Base-by-base conservation (phyloP, 1,140 invertebrate species). In the Lepidurus packardi region DNA sequence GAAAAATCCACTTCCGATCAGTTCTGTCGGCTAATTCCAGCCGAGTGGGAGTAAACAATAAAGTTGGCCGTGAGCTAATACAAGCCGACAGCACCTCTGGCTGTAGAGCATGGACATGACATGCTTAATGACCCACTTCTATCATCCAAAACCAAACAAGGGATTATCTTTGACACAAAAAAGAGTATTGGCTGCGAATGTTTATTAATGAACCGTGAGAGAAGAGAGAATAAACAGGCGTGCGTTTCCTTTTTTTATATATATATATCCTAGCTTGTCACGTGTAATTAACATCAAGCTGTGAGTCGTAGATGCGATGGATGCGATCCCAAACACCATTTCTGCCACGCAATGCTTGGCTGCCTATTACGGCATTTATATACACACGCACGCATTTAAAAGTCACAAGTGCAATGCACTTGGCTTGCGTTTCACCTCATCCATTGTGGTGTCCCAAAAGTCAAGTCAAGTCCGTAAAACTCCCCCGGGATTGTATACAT, bases 41-140 rank as follows among this genome's bases (percentile, higher is more conserved):
- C 34, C 0, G 53, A 65, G 10, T 21, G 53, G 53, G n/a, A 65
- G 53, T 65, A 16, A 65, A 65, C 21, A 16, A 65, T 13, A 65
- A 34, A 34, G 34, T 3, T 34, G 34, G 34, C 34, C 34, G 34
- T 34, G 34, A 34, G 34, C 3, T 34, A 34, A 34, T 34, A 7
- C 53, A 1, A 13, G 13, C 53, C 53, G 53, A 65, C 8, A 21
- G 53, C 53, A n/a, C 53, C 53, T n/a, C 53, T n/a, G 53, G 53
- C 53, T 65, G 53, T 65, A 65, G 53, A 65, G 53, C 53, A 65
- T 65, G 53, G 53, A 65, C 53, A 65, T 65, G 53, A 65, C 53
- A 65, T n/a, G n/a, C n/a, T 65, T 65, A 65, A 65, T 65, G 53
- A 65, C 53, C 53, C 53, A 65, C 53, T 65, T 7, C 53, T 34